These are phyloP conservation scores for Cranoglanis bouderius DNA, from an alignment of 2,113 vertebrate genomes.

Conservation along the genomic window DNA sequence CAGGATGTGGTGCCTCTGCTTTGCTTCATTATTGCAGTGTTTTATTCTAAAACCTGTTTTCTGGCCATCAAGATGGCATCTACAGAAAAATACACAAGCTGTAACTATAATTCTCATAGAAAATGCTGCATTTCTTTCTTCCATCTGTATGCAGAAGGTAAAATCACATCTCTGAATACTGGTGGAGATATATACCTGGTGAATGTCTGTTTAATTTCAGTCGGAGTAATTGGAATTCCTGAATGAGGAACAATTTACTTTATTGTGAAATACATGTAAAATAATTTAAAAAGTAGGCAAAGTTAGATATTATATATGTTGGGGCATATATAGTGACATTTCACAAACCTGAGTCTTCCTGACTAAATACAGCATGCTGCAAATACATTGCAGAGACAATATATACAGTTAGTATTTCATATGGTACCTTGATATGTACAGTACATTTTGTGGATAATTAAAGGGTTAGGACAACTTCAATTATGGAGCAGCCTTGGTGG, in stretches of 20 bases:
- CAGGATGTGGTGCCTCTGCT: not conserved
- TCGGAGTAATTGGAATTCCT: slow-evolving; percentile 10
- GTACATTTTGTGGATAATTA: not conserved
- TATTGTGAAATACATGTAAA: not conserved
- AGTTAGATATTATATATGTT: not conserved
- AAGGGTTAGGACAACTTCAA: not conserved
- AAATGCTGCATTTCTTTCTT: not conserved
- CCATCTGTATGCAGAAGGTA: not conserved
- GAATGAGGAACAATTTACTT: not conserved
- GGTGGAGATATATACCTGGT: slow-evolving; percentile 38
- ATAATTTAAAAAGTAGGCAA: not conserved
- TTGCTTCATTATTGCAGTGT: not conserved
- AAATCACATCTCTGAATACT: not conserved
- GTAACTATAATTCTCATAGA: not conserved
- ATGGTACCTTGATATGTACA: not conserved
- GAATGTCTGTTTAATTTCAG: not conserved
- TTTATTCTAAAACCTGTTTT: not conserved
- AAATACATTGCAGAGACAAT: slow-evolving; percentile 12
- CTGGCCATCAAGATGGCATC: not conserved
- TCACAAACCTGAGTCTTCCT: slow-evolving; percentile 29
- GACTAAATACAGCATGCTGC: not conserved
- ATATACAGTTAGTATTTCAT: not conserved
- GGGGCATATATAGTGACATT: not conserved
- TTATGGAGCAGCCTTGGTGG: not conserved
- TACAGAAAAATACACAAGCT: not conserved